Conservation (phyloP, 2,888 invertebrate species). For the Tetragonula carbonaria region DNA sequence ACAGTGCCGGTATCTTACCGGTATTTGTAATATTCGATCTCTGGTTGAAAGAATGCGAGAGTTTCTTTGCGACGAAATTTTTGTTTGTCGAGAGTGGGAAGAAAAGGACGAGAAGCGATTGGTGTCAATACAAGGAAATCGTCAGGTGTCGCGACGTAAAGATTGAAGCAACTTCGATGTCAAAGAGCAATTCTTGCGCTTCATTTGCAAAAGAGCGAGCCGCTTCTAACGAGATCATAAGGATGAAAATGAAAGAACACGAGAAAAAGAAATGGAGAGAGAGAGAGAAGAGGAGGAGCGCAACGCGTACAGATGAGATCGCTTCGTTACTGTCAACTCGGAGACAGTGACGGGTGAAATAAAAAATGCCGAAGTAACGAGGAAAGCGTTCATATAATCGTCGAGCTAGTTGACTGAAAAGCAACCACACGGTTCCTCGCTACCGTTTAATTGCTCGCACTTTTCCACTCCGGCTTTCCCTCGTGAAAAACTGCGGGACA, state of each 20-base stretch:
- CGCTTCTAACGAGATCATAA: conserved; percentile 33
- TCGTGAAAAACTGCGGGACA: conserved; percentile 43
- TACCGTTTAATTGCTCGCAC: conserved; percentile 61
- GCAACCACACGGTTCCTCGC: conserved; percentile 55
- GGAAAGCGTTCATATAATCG: conserved; percentile 60
- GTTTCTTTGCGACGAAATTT: too few species aligned
- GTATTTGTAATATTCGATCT: too few species aligned
- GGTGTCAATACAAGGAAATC: too few species aligned
- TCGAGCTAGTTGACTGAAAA: conserved; percentile 62
- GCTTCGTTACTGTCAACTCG: conserved; percentile 56
- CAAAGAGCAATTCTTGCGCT: conserved; percentile 29
- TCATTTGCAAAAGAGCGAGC: conserved; percentile 22
- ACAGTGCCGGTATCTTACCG: too few species aligned
- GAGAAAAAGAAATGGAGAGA: neutral
- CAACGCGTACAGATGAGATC: conserved; percentile 53
- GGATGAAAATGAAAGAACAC: neutral
- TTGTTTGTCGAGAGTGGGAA: too few species aligned
- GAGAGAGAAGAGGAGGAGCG: neutral
- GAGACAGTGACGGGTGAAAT: conserved; percentile 40
- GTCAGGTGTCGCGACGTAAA: neutral
- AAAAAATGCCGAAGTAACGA: conserved; percentile 59
- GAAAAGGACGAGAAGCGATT: neutral
- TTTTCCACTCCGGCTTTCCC: conserved; percentile 41
- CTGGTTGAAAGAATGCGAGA: too few species aligned
- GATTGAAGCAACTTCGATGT: neutral